phyloP scores from a whole-genome alignment of 2,113 vertebrate species.

The Daboia siamensis region DNA sequence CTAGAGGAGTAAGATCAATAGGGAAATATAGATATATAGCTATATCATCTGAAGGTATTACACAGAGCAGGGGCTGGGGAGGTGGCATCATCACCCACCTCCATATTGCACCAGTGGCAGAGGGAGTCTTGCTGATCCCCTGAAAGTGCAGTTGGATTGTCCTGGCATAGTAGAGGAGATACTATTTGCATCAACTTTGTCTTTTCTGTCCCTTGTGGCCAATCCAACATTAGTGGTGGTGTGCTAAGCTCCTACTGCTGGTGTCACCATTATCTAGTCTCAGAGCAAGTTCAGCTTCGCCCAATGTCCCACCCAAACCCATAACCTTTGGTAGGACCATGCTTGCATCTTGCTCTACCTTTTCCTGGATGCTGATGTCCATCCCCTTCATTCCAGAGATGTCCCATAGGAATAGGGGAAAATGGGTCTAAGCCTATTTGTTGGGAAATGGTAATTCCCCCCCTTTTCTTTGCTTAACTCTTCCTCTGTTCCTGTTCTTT shows the following conservation, averaged over 20 bases:
- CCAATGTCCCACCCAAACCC: neutral
- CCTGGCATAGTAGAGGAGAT: neutral
- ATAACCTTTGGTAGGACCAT: neutral
- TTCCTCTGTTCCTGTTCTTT: constrained; percentile 71
- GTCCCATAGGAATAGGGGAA: neutral
- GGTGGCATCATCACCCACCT: neutral
- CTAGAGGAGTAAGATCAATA: neutral
- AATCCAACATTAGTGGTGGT: neutral
- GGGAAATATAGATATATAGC: neutral
- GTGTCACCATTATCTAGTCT: neutral
- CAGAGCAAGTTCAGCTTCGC: neutral
- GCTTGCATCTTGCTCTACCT: neutral
- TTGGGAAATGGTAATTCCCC: neutral
- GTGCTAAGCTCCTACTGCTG: neutral
- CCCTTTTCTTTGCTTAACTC: constrained; percentile 16
- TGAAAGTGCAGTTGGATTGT: neutral
- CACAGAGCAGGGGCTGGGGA: neutral
- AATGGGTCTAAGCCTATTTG: neutral
- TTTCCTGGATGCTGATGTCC: neutral
- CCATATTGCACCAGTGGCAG: neutral
- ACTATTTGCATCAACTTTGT: neutral
- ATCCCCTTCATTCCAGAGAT: neutral
- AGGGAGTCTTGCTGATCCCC: neutral
- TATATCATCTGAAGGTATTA: neutral
- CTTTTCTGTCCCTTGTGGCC: neutral